phyloP scores from a whole-genome alignment of 2,888 invertebrate genomes.

The Petrolisthes manimaculis region DNA sequence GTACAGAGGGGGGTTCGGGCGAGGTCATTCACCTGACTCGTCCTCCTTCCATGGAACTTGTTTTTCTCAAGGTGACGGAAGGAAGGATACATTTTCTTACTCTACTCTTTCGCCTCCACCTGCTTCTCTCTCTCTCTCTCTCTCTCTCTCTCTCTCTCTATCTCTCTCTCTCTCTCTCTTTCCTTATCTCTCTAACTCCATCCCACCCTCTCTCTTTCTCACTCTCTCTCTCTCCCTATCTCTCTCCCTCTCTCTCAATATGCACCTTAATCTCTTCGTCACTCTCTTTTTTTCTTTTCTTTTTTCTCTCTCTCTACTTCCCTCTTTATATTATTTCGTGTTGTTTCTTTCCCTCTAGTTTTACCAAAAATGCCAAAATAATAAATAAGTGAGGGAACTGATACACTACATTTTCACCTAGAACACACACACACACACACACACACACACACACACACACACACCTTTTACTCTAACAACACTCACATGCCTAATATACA shows the following conservation, averaged over 20 bases:
- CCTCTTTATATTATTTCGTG: not conserved
- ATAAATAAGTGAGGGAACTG: too few relatives aligned
- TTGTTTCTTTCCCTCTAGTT: too few relatives aligned
- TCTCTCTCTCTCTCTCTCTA: not conserved
- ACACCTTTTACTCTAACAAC: not conserved
- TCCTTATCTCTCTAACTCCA: not conserved
- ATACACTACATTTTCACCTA: too few relatives aligned
- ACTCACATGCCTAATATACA: not conserved
- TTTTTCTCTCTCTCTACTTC: not conserved
- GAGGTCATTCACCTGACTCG: not conserved
- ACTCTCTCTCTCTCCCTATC: not conserved
- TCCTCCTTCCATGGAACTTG: not conserved
- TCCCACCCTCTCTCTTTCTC: not conserved
- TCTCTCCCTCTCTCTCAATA: not conserved
- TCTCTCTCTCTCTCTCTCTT: not conserved
- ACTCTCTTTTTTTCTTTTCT: too few relatives aligned
- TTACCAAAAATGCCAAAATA: too few relatives aligned
- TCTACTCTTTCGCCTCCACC: not conserved
- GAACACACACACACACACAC: constrained; percentile 13
- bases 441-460: constrained; percentile 24
- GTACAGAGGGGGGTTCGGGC: not conserved
- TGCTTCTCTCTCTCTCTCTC: not conserved
- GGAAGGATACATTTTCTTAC: not conserved
- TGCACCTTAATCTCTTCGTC: not conserved
- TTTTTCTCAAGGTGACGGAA: constrained; percentile 1